phyloP scores from a whole-genome alignment of 2,113 vertebrate species.

The Cervus canadensis region DNA sequence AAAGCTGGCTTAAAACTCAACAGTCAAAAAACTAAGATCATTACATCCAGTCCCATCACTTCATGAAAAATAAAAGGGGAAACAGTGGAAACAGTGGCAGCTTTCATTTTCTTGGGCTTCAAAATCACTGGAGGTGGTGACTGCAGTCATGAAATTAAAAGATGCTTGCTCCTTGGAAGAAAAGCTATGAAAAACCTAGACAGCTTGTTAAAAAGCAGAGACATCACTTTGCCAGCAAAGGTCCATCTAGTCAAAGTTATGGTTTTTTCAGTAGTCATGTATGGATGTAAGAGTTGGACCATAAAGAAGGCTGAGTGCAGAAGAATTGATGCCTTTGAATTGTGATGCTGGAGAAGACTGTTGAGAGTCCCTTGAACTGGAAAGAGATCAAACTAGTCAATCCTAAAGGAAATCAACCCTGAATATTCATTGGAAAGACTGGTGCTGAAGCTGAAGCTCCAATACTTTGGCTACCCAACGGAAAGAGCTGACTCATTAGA shows the following conservation, averaged over 20 bases:
- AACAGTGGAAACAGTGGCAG: no score
- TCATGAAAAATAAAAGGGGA: not conserved
- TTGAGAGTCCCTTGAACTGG: not conserved
- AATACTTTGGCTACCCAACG: not conserved
- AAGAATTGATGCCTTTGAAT: not conserved
- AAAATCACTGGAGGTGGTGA: not conserved
- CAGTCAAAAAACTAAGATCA: not conserved
- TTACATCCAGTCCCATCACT: not conserved
- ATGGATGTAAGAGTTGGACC: not conserved
- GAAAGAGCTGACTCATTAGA: not conserved
- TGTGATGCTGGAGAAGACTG: not conserved
- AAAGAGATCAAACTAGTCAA: not conserved
- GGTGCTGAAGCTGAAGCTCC: not conserved
- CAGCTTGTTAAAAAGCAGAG: not conserved
- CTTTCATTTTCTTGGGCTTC: not conserved
- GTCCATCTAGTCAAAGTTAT: not conserved
- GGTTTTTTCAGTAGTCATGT: not conserved
- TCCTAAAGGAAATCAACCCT: not conserved
- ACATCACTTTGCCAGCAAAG: not conserved
- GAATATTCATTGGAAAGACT: not conserved
- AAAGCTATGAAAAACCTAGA: not conserved
- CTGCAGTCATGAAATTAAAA: not conserved
- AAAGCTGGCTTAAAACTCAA: not conserved
- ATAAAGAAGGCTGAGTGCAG: not conserved
- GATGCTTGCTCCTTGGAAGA: not conserved